Evolutionary conservation across 1,140 invertebrate species (phyloP).

Genomic region (Cecropterus lyciades): DNA sequence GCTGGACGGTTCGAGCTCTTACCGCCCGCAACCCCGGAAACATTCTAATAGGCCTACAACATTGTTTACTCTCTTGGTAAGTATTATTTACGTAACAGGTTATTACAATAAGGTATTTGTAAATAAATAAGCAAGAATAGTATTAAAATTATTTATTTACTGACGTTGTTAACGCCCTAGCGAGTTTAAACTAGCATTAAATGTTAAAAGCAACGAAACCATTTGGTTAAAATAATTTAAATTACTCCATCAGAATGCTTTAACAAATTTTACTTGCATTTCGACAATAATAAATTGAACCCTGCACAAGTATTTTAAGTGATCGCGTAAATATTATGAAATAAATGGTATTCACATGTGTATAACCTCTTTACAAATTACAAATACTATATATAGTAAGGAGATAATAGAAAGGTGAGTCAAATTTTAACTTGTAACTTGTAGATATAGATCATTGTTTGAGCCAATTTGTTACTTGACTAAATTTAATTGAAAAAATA

Average conservation of each 20-base stretch:
- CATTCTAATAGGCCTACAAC: no score
- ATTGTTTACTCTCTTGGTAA: no score
- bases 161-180: conserved; percentile 49
- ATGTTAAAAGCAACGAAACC: conserved; percentile 60
- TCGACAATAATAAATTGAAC: conserved; percentile 24
- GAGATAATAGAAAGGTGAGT: no score
- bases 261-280: conserved; percentile 10
- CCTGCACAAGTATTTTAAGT: conserved; percentile 15
- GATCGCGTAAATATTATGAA: neutral
- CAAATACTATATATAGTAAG: neutral
- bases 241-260: conserved; percentile 29
- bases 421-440: no score
- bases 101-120: no score
- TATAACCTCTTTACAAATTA: neutral
- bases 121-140: conserved; percentile 36
- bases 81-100: no score
- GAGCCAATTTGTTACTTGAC: no score
- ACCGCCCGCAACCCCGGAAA: no score
- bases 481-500: no score
- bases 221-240: conserved; percentile 47
- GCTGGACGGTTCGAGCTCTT: no score
- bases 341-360: neutral
- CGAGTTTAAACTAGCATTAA: conserved; percentile 60
- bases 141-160: conserved; percentile 59
- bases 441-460: no score